Evolutionary conservation across 1,140 invertebrate genomes (phyloP).

Genomic region (Drosophila prosaltans): DNA sequence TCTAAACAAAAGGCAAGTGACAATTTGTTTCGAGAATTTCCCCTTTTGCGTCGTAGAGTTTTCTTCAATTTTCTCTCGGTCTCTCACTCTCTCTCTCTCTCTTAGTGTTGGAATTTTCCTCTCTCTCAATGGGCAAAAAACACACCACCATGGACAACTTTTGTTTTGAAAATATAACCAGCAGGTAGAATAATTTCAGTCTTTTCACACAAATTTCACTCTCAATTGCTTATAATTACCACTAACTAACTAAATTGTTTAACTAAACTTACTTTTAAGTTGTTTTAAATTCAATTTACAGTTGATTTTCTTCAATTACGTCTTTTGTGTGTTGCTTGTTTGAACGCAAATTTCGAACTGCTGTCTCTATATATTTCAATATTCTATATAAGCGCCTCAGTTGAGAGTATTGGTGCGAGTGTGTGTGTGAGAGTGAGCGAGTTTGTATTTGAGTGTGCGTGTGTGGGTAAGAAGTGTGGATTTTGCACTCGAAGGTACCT

Average conservation of each 20-base stretch:
- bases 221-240: background rate
- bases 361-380: slow-evolving; percentile 62
- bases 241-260: slow-evolving; percentile 38
- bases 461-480: slow-evolving; percentile 39
- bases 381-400: slow-evolving; percentile 54
- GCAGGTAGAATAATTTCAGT: background rate
- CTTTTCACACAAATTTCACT: background rate
- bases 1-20: slow-evolving; percentile 6
- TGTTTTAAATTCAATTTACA: slow-evolving; percentile 35
- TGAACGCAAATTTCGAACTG: slow-evolving; percentile 68
- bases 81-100: slow-evolving; percentile 23
- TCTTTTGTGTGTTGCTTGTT: slow-evolving; percentile 62
- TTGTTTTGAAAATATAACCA: slow-evolving; percentile 20
- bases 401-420: slow-evolving; percentile 14
- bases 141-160: slow-evolving; percentile 26
- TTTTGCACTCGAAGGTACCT: slow-evolving; percentile 74
- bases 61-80: slow-evolving; percentile 61
- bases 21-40: slow-evolving; percentile 15
- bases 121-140: slow-evolving; percentile 24
- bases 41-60: slow-evolving; percentile 65
- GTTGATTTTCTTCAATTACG: slow-evolving; percentile 28
- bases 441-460: slow-evolving; percentile 24
- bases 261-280: slow-evolving; percentile 24
- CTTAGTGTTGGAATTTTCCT: slow-evolving; percentile 8
- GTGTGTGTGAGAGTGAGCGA: slow-evolving; percentile 32